Evolutionary conservation across 2,888 invertebrate species (phyloP), one percentile per base, ranked within the genome.

Genomic region (Nezara viridula): DNA sequence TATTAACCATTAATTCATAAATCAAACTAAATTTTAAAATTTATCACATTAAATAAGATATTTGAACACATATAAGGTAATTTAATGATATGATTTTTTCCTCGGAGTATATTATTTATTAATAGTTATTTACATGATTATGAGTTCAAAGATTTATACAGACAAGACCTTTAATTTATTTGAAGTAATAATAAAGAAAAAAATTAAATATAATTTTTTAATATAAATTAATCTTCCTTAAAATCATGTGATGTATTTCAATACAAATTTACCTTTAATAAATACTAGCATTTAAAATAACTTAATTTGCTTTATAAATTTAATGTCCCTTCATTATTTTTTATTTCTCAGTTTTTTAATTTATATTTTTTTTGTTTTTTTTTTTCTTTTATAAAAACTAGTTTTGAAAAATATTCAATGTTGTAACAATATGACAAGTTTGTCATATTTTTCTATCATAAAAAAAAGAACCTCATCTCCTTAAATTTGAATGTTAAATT

Each of bases 21-120:
- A 24, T n/a, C 44, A 44, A 81, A 12, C 24, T n/a, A n/a, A 81
- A 81, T 44, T 81, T 81, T 7, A 77, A 40, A 21, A 77, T 40
- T 77, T 44, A 81, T 44, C 24, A 81, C 66, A 66, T 66, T 81
- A 44, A n/a, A 81, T 4, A 81, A 81, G 44, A 40, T 81, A 81
- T 81, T n/a, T 81, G 81, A 81, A 81, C 44, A 44, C n/a, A 81
- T n/a, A 5, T 44, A 81, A 77, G 24, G 24, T 24, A 77, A 44
- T 81, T 10, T 44, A n/a, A 44, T 44, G 81, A 81, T 44, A 81
- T 81, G 44, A 21, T 40, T 40, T 24, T n/a, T 81, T n/a, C 40
- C 81, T 44, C 81, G n/a, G 24, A 44, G 12, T 12, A 7, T n/a
- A 81, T 81, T 40, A 81, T 81, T 44, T 40, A 40, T 40, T 77